phyloP scores from a whole-genome alignment of 2,888 invertebrate genomes.

The Glaucopsyche alexis region DNA sequence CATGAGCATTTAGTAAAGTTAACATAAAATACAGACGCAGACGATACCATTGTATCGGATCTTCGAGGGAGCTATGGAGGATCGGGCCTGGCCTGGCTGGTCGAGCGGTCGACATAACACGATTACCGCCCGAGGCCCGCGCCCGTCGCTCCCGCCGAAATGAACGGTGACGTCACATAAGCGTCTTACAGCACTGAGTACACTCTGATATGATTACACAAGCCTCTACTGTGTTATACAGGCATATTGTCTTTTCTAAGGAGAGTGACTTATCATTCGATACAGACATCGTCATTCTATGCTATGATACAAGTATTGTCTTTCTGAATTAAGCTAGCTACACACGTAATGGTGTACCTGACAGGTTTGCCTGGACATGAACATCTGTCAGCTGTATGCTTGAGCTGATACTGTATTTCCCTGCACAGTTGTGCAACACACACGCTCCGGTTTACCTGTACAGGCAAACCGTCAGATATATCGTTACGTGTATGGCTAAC shows the following conservation, averaged over 20 bases:
- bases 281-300: not conserved
- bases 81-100: not conserved
- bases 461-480: too few species aligned
- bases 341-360: too few species aligned
- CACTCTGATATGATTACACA: not conserved
- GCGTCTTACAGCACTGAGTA: not conserved
- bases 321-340: not conserved
- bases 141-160: not conserved
- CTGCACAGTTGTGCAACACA: too few species aligned
- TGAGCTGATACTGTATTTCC: too few species aligned
- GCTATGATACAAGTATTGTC: not conserved
- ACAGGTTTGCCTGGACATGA: too few species aligned
- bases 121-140: not conserved
- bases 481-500: too few species aligned
- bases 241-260: not conserved
- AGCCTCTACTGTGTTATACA: not conserved
- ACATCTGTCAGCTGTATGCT: too few species aligned
- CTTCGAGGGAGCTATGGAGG: not conserved
- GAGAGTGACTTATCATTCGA: not conserved
- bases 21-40: not conserved
- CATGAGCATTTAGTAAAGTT: not conserved
- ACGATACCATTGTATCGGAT: not conserved
- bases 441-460: too few species aligned
- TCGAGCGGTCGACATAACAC: not conserved
- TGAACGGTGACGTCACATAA: not conserved